phyloP scores from a whole-genome alignment of 2,113 vertebrate genomes.

The Thunnus maccoyii region DNA sequence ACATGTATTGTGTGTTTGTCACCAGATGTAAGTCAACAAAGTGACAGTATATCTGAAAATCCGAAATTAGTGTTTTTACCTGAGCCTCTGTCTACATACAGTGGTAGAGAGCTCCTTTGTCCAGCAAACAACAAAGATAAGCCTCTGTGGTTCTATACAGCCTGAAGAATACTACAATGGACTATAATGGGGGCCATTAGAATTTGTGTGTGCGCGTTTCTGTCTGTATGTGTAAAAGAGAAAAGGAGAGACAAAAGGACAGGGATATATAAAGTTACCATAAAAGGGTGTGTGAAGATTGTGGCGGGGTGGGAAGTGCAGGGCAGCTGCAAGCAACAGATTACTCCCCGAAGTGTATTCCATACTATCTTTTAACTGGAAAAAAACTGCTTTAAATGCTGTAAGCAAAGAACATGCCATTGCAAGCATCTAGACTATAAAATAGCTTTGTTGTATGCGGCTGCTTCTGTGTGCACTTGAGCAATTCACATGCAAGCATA shows the following conservation, averaged over 20 bases:
- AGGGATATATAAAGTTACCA: background rate
- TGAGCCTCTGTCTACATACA: background rate
- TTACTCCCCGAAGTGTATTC: slow-evolving; percentile 11
- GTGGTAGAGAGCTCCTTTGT: background rate
- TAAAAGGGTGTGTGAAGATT: background rate
- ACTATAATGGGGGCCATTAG: slow-evolving; percentile 7
- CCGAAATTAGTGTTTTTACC: background rate
- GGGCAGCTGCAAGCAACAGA: slow-evolving; percentile 6
- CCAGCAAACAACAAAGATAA: background rate
- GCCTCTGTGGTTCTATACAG: background rate
- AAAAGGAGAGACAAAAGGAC: background rate
- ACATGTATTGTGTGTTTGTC: background rate
- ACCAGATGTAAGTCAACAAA: background rate
- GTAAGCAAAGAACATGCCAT: background rate
- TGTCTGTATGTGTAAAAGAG: background rate
- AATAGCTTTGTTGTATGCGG: background rate
- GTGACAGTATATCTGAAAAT: background rate
- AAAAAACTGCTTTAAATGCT: slow-evolving; percentile 1
- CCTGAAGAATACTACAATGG: background rate
- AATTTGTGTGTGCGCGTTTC: background rate
- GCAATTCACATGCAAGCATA: background rate
- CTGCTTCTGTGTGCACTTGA: background rate
- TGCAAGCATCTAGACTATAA: background rate
- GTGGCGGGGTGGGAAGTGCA: background rate
- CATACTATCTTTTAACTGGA: slow-evolving; percentile 9